Percentiles rank a stretch among this genome's conserved stretches.
These are phyloP conservation scores for Drosophila cognata DNA, from an alignment of 2,888 invertebrate species.

Conservation along the genomic window DNA sequence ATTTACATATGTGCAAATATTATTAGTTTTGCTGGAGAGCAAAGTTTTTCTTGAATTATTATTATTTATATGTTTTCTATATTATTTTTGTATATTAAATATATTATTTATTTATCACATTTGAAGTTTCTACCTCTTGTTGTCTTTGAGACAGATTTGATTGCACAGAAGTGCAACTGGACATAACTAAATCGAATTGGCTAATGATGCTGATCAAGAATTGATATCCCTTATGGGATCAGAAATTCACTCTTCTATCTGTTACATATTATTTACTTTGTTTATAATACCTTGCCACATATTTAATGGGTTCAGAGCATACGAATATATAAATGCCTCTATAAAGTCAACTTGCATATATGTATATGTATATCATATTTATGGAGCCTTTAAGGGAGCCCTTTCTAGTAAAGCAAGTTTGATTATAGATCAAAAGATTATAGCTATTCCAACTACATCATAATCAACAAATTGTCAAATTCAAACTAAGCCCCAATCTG, in stretches of 20 bases:
- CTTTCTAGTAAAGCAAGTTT: background rate
- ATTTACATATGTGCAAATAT: background rate
- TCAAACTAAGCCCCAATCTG: background rate
- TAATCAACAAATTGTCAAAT: background rate
- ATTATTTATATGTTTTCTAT: background rate
- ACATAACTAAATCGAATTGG: background rate
- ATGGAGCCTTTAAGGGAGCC: background rate
- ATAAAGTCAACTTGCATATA: background rate
- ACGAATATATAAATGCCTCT: background rate
- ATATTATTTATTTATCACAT: background rate
- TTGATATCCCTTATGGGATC: background rate
- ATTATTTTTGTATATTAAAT: background rate
- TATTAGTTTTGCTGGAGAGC: background rate
- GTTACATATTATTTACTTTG: too few species aligned
- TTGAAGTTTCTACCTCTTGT: background rate
- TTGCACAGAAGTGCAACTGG: background rate
- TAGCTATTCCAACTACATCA: background rate
- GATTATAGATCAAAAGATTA: background rate
- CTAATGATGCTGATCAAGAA: background rate
- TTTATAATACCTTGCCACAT: too few species aligned
- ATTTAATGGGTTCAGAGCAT: too few species aligned
- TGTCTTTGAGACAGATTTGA: rapidly evolving
- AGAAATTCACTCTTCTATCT: background rate
- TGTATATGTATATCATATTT: too few species aligned
- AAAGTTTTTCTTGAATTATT: background rate